These are phyloP conservation scores for Coranthus polyacanthus DNA, from an alignment of 2,797 vertebrate species.

Conservation along the genomic window DNA sequence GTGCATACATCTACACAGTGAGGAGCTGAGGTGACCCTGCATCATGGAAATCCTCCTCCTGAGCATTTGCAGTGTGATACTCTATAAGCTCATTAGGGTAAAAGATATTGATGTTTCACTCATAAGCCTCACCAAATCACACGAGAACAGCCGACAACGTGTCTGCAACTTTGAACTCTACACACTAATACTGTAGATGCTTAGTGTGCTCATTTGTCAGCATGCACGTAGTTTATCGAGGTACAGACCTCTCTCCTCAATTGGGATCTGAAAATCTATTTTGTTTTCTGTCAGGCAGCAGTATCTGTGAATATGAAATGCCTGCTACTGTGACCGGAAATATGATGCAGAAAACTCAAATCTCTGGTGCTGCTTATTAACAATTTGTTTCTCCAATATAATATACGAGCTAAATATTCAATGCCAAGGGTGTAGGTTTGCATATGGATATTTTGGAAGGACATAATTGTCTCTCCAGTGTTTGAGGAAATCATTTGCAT, in stretches of 20 bases:
- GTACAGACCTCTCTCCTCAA: background rate
- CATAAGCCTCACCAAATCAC: background rate
- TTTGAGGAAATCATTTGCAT: no score
- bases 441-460: no score
- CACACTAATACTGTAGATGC: background rate
- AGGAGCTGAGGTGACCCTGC: background rate
- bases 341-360: slow-evolving; percentile 6
- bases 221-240: slow-evolving; percentile 12
- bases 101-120: slow-evolving; percentile 1
- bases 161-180: background rate
- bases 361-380: background rate
- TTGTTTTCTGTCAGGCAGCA: background rate
- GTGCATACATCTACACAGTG: background rate
- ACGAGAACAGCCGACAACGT: background rate
- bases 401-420: background rate
- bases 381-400: slow-evolving; percentile 11
- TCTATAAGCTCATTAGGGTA: slow-evolving; percentile 3
- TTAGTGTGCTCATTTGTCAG: background rate
- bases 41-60: background rate
- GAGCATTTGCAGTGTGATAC: background rate
- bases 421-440: no score
- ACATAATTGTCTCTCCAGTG: no score
- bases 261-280: background rate
- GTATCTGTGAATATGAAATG: background rate
- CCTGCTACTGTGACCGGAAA: slow-evolving; percentile 15